Evolutionary conservation across 1,140 invertebrate species (phyloP).

Genomic region (Melanaphis sacchari): DNA sequence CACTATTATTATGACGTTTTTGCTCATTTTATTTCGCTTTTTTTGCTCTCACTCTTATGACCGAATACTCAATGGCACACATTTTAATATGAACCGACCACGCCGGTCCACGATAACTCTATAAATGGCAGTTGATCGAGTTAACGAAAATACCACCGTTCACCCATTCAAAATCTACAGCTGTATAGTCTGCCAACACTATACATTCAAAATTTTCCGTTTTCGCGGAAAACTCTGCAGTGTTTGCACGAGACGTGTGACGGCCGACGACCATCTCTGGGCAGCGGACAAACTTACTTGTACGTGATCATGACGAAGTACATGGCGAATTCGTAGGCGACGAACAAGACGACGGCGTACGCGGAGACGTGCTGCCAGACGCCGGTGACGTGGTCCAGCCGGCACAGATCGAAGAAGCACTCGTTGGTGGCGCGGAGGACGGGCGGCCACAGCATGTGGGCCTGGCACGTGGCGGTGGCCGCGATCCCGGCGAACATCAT

Average conservation of each 20-base stretch:
- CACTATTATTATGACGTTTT: too few relatives aligned
- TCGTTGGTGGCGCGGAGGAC: slow-evolving; percentile 1
- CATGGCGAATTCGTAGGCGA: slow-evolving; percentile 29
- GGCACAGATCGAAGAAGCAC: slow-evolving; percentile 36
- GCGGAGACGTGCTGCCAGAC: not conserved
- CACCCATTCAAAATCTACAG: too few relatives aligned
- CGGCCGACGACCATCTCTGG: too few relatives aligned
- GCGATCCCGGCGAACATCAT: not conserved
- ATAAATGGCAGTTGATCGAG: too few relatives aligned
- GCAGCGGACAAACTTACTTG: not conserved
- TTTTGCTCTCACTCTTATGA: too few relatives aligned
- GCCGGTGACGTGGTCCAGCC: not conserved
- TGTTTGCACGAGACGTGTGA: not conserved
- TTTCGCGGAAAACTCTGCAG: not conserved
- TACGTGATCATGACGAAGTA: not conserved
- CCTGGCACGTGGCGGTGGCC: slow-evolving; percentile 9
- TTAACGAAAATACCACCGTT: too few relatives aligned
- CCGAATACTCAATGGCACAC: too few relatives aligned
- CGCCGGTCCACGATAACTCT: too few relatives aligned
- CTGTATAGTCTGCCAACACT: too few relatives aligned
- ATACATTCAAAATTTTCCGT: not conserved
- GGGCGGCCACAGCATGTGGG: not conserved
- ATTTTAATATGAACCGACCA: too few relatives aligned
- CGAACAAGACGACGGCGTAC: not conserved
- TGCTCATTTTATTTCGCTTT: too few relatives aligned